Percentiles rank a stretch among this genome's conserved stretches.
Evolutionary conservation across 2,113 vertebrate species (phyloP).

Genomic region (Leucopsar rothschildi): DNA sequence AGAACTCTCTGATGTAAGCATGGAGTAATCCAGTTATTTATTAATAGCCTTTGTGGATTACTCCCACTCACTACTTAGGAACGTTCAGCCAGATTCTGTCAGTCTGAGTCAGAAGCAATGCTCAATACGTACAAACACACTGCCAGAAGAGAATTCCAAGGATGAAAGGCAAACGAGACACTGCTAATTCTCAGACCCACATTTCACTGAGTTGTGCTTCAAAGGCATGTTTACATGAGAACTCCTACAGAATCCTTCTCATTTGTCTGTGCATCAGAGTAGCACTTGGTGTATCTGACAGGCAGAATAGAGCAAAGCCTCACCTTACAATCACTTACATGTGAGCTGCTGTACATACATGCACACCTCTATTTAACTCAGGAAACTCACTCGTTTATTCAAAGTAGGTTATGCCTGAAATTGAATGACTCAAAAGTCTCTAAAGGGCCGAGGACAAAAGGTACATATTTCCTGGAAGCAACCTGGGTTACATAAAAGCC

Average conservation of each 20-base stretch:
- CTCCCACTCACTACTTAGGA: constrained; percentile 51
- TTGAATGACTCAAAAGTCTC: neutral
- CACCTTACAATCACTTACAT: neutral
- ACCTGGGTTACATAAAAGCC: neutral
- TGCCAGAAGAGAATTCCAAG: neutral
- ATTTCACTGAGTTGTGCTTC: neutral
- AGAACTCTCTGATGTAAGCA: constrained; percentile 7
- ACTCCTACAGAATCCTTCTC: neutral
- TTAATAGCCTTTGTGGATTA: constrained; percentile 57
- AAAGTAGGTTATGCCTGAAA: neutral
- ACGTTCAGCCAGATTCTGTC: constrained; percentile 12
- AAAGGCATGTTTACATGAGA: neutral
- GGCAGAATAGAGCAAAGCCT: neutral
- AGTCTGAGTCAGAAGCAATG: constrained; percentile 38
- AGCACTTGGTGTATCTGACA: neutral
- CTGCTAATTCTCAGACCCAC: neutral
- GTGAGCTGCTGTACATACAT: neutral
- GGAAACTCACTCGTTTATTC: neutral
- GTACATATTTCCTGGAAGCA: neutral
- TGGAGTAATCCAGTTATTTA: constrained; percentile 23
- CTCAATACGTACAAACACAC: neutral
- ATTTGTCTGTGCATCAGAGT: neutral
- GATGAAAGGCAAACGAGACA: neutral
- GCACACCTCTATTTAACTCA: neutral
- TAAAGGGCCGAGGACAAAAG: neutral